These are phyloP conservation scores for Mus musculus DNA, from an alignment of 2,113 vertebrate genomes.

Conservation along the genomic window DNA sequence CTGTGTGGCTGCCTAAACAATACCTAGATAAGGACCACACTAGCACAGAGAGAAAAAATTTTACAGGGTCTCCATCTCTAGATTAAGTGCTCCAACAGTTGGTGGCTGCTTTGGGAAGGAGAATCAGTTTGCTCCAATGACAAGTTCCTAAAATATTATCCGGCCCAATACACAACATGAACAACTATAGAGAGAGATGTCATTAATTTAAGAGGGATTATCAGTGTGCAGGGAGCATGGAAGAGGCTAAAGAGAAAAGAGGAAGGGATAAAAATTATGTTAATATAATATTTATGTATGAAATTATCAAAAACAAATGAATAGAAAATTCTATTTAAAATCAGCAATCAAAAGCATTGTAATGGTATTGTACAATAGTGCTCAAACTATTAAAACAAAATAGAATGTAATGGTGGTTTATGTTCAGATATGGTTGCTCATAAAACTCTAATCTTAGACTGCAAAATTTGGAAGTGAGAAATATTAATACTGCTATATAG, in stretches of 20 bases:
- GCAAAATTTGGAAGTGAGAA: constrained; percentile 27
- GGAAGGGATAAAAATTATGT: not conserved
- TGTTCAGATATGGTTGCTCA: not conserved
- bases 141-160: not conserved
- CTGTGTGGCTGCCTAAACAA: not conserved
- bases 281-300: not conserved
- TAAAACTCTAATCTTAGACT: not conserved
- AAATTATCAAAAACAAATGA: not conserved
- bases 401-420: not conserved
- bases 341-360: not conserved
- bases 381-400: not conserved
- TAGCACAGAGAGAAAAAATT: not conserved
- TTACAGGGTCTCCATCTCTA: not conserved
- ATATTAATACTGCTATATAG: not conserved
- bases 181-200: not conserved
- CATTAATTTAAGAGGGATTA: not conserved
- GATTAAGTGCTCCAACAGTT: not conserved
- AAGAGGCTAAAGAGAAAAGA: too few species aligned
- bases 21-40: not conserved
- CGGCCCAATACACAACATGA: not conserved
- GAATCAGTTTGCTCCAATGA: not conserved
- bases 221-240: too few species aligned
- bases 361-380: not conserved
- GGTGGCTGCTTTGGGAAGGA: not conserved
- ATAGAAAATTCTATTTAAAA: not conserved